These are phyloP conservation scores for Ectobius pallidus DNA, from an alignment of 2,888 invertebrate genomes.

Conservation along the genomic window DNA sequence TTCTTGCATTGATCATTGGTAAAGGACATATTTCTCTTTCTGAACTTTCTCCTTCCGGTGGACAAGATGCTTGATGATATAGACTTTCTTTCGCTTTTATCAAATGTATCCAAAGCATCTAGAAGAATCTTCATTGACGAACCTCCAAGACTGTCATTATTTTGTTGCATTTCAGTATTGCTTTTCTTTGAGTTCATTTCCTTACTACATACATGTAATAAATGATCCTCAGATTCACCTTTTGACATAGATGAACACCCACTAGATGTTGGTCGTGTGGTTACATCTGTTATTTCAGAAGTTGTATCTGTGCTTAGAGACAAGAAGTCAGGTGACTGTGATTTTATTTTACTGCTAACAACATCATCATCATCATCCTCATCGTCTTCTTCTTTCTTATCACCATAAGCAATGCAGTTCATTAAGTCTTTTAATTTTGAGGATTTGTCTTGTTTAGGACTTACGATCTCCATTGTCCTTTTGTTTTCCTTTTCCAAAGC, in stretches of 20 bases:
- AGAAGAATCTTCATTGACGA: slow-evolving; percentile 34
- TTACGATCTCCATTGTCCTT: too few species aligned
- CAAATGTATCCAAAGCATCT: slow-evolving; percentile 33
- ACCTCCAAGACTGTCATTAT: slow-evolving; percentile 34
- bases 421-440: slow-evolving; percentile 21
- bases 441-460: neutral
- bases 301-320: slow-evolving; percentile 32
- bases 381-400: slow-evolving; percentile 3
- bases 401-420: slow-evolving; percentile 38
- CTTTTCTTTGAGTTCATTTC: neutral
- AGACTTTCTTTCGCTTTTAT: slow-evolving; percentile 21
- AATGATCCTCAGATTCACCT: neutral
- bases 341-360: neutral
- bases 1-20: slow-evolving; percentile 54
- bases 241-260: slow-evolving; percentile 42
- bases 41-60: slow-evolving; percentile 36
- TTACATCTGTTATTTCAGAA: slow-evolving; percentile 42
- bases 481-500: neutral
- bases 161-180: neutral
- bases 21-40: slow-evolving; percentile 55
- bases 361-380: neutral
- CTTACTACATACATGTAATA: neutral
- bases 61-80: slow-evolving; percentile 7
- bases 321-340: neutral
- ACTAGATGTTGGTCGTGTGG: slow-evolving; percentile 45